Evolutionary conservation across 1,140 invertebrate species (phyloP).

Genomic region (Galendromus occidentalis): DNA sequence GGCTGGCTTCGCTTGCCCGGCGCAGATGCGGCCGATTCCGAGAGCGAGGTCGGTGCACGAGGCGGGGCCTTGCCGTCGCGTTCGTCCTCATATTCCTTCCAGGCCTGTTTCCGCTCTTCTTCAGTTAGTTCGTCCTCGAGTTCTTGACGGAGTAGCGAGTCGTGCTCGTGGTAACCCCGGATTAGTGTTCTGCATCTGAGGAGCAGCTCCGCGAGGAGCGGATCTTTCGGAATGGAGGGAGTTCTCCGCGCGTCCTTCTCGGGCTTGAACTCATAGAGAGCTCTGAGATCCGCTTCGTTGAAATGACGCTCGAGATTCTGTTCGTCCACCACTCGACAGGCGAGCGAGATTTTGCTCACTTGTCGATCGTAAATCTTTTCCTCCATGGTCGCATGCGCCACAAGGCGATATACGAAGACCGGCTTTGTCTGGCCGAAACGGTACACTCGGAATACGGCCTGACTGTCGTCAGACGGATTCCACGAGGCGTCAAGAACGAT

Average conservation of each 20-base stretch:
- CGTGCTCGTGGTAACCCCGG: conserved; percentile 70
- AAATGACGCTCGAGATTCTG: conserved; percentile 92
- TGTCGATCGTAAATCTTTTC: conserved; percentile 93
- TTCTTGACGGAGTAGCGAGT: conserved; percentile 79
- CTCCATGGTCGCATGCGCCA: conserved; percentile 72
- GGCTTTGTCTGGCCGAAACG: conserved; percentile 66
- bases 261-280: conserved; percentile 55
- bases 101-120: conserved; percentile 73
- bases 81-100: conserved; percentile 82
- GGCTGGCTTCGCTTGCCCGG: no score
- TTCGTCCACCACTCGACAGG: conserved; percentile 85
- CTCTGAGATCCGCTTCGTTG: conserved; percentile 58
- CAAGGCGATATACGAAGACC: conserved; percentile 84
- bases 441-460: conserved; percentile 66
- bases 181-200: conserved; percentile 46
- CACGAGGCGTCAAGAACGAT: conserved; percentile 94
- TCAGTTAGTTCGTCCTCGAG: conserved; percentile 72
- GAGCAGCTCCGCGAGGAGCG: conserved; percentile 59
- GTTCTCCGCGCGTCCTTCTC: conserved; percentile 21
- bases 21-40: no score
- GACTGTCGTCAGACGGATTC: conserved; percentile 92
- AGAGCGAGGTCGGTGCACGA: no score
- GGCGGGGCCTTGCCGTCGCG: no score
- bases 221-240: conserved; percentile 20
- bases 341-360: conserved; percentile 78